A percentile compares a stretch with the other conserved stretches of the same genome.
These are phyloP conservation scores for Formica aserva DNA, from an alignment of 2,888 invertebrate genomes.

Conservation along the genomic window DNA sequence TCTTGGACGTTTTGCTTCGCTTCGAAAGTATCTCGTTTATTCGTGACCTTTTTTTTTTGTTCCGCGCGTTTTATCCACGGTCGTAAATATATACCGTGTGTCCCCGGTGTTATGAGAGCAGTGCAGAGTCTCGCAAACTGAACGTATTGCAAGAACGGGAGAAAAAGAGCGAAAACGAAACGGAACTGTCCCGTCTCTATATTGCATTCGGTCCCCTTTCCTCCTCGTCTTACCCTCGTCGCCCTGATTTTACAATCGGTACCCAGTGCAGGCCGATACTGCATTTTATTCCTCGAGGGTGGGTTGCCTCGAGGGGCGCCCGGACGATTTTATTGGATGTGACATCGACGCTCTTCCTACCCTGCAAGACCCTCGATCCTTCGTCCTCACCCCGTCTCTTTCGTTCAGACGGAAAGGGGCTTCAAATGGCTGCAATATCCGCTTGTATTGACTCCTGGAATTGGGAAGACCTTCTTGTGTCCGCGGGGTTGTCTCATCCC, in stretches of 20 bases:
- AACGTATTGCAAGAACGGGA: conserved; percentile 65
- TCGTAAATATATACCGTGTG: conserved; percentile 67
- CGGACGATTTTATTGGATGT: conserved; percentile 82
- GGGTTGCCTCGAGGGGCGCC: conserved; percentile 71
- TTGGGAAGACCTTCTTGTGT: conserved; percentile 79
- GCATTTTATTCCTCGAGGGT: conserved; percentile 79
- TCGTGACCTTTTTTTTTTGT: conserved; percentile 55
- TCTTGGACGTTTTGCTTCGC: conserved; percentile 4
- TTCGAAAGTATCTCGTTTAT: conserved; percentile 57
- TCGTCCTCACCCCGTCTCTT: conserved; percentile 65
- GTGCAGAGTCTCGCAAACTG: conserved; percentile 64
- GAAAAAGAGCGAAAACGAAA: conserved; percentile 43
- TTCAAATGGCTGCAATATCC: conserved; percentile 82
- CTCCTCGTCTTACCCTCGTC: conserved; percentile 45
- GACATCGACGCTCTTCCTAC: conserved; percentile 76
- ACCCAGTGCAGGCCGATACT: conserved; percentile 76
- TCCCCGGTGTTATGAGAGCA: conserved; percentile 63
- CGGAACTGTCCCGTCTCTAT: conserved; percentile 65
- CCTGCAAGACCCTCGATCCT: conserved; percentile 65
- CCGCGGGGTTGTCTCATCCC: conserved; percentile 63
- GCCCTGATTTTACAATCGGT: conserved; percentile 76
- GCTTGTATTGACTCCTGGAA: conserved; percentile 81
- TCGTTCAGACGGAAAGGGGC: conserved; percentile 75
- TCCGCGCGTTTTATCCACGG: conserved; percentile 62
- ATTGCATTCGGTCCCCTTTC: conserved; percentile 69